Percentiles rank a stretch among this genome's conserved stretches.
These are phyloP conservation scores for Drosophila kambysellisi DNA, from an alignment of 2,888 invertebrate genomes.

Conservation along the genomic window DNA sequence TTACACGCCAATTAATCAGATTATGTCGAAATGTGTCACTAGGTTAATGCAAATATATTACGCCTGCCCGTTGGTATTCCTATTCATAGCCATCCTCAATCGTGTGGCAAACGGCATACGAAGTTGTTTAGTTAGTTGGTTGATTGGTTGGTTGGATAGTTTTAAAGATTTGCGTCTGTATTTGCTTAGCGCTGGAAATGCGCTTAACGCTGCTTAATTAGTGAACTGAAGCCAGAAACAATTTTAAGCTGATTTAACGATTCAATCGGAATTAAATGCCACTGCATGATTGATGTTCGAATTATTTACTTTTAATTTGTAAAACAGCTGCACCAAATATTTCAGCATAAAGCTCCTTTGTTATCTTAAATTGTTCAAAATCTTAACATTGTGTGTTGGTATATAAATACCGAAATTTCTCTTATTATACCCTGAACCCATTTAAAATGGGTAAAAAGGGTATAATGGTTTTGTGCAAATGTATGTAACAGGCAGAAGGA, in stretches of 20 bases:
- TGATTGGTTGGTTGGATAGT: conserved; percentile 11
- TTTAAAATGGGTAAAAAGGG: too few relatives aligned
- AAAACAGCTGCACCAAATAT: too few relatives aligned
- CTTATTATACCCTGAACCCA: too few relatives aligned
- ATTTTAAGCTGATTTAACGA: conserved; percentile 63
- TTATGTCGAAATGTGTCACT: conserved; percentile 81
- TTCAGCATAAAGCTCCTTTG: neutral
- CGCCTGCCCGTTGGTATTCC: conserved; percentile 15
- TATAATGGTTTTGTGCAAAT: too few relatives aligned
- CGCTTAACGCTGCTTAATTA: conserved; percentile 71
- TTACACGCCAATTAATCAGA: conserved; percentile 78
- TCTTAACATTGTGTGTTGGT: neutral
- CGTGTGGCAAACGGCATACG: conserved; percentile 1
- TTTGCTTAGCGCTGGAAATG: conserved; percentile 32
- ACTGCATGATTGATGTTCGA: conserved; percentile 10
- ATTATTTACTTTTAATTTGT: conserved; percentile 7
- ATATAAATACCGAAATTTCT: neutral
- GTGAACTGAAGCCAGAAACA: conserved; percentile 53
- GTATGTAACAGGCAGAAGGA: too few relatives aligned
- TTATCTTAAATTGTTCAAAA: neutral
- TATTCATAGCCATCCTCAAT: conserved; percentile 25
- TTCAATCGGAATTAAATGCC: conserved; percentile 16
- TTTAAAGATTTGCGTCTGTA: conserved; percentile 35
- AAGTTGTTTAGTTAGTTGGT: conserved; percentile 24
- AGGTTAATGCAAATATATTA: conserved; percentile 79